Base-by-base conservation (phyloP, 2,888 invertebrate genomes). In the Xestoiulus laeticollis region DNA sequence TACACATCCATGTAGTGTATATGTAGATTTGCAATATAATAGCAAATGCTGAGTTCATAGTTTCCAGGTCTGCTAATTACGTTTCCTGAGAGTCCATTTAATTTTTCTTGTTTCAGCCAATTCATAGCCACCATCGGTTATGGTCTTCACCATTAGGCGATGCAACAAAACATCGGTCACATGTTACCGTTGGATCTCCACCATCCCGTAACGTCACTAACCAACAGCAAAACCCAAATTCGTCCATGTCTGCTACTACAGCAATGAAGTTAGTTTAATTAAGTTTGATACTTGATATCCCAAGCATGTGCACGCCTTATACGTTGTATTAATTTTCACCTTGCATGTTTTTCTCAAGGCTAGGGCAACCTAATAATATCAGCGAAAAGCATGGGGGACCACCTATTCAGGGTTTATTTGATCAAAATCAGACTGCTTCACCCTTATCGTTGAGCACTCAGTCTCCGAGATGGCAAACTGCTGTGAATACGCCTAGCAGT, bases 351-450 rank as follows among this genome's bases (percentile, higher is more conserved):
- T 68, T 68, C 12, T 68, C 22, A 12, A 68, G 68, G 26, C 5
- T 68, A 4, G 68, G 68, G 26, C 68, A 68, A 22, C 26, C 68
- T 26, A 26, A 26, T 68, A 68, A 22, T 26, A 68, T 68, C 68
- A 68, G 26, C 30, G 87, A 87, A 44, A 87, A 87, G 32, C 87
- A 87, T n/a, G 87, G 87, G 3, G 87, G 87, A 26, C 87, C 87
- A 10, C 87, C 87, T 12, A 83, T 83, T 16, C 43, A 78, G 22
- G 87, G 83, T 10, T 44, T 87, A 43, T 87, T 78, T 43, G 87
- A 87, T 82, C 83, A 78, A 43, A 33, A 19, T 68, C 87, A 32
- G 33, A 19, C 6, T 33, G 0, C 87, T 32, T 87, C 87, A 14
- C 78, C 87, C 19, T 87, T 78, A 59, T 59, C 87, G 1, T 68